Conservation (phyloP, 2,888 invertebrate species). For the Plagodis dolabraria region DNA sequence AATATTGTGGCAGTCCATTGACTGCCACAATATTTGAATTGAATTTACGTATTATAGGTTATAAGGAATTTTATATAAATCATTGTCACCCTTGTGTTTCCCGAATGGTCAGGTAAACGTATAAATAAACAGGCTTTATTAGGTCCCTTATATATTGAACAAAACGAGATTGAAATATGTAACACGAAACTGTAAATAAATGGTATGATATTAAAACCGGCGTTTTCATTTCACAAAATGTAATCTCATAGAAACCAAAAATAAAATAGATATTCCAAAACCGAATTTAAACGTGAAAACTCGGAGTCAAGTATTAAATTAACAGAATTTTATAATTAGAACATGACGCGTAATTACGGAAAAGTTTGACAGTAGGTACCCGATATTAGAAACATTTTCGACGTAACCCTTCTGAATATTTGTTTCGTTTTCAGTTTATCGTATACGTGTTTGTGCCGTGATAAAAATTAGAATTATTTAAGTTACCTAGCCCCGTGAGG, state of each 20-base stretch:
- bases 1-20: too few species aligned
- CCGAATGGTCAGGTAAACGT: too few species aligned
- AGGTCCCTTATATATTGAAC: too few species aligned
- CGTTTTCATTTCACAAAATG: background rate
- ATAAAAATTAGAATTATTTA: slow-evolving; percentile 41
- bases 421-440: slow-evolving; percentile 31
- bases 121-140: too few species aligned
- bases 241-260: slow-evolving; percentile 6
- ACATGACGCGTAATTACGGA: slow-evolving; percentile 32
- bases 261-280: slow-evolving; percentile 12
- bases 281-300: slow-evolving; percentile 7
- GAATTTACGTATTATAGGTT: too few species aligned
- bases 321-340: slow-evolving; percentile 27
- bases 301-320: slow-evolving; percentile 13
- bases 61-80: too few species aligned
- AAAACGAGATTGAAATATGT: too few species aligned
- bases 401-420: slow-evolving; percentile 31
- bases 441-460: slow-evolving; percentile 29
- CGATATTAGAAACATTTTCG: slow-evolving; percentile 37
- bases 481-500: too few species aligned
- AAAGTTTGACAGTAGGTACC: slow-evolving; percentile 31
- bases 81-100: too few species aligned
- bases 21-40: too few species aligned
- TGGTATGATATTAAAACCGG: too few species aligned
- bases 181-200: too few species aligned